Evolutionary conservation across 2,888 invertebrate genomes (phyloP).

Genomic region (Vesta saturnalis): DNA sequence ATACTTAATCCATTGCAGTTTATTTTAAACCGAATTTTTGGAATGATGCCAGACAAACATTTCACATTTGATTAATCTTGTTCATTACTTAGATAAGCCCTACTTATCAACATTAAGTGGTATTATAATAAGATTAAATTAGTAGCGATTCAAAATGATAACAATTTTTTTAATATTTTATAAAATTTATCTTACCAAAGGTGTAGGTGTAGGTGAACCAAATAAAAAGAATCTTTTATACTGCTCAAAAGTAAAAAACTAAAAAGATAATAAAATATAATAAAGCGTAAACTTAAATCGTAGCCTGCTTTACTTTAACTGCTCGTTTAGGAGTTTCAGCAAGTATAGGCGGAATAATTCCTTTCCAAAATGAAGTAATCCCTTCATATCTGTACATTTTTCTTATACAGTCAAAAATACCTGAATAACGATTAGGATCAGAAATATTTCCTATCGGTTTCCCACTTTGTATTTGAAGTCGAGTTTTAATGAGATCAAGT

Average conservation of each 20-base stretch:
- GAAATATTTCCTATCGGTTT: slow-evolving; percentile 51
- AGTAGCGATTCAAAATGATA: too few species aligned
- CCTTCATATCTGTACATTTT: slow-evolving; percentile 93
- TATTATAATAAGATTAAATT: too few species aligned
- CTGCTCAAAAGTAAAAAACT: slow-evolving; percentile 93
- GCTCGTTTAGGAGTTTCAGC: slow-evolving; percentile 96
- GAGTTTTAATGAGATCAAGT: slow-evolving; percentile 91
- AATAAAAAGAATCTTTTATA: slow-evolving; percentile 88
- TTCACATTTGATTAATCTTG: too few species aligned
- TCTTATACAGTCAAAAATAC: slow-evolving; percentile 85
- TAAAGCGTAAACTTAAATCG: neutral
- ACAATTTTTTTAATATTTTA: too few species aligned
- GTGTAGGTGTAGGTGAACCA: slow-evolving; percentile 78
- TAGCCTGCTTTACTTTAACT: slow-evolving; percentile 71
- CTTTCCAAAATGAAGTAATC: slow-evolving; percentile 88
- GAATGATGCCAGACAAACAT: too few species aligned
- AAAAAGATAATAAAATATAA: slow-evolving; percentile 48
- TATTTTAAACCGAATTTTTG: too few species aligned
- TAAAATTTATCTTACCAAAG: slow-evolving; percentile 69
- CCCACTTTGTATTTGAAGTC: slow-evolving; percentile 79
- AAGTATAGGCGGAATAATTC: slow-evolving; percentile 90
- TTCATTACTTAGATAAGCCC: too few species aligned
- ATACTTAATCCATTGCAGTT: too few species aligned
- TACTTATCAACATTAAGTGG: too few species aligned
- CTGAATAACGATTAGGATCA: slow-evolving; percentile 72